These are phyloP conservation scores for Thunnus thynnus DNA, from an alignment of 2,113 vertebrate species.

Conservation along the genomic window DNA sequence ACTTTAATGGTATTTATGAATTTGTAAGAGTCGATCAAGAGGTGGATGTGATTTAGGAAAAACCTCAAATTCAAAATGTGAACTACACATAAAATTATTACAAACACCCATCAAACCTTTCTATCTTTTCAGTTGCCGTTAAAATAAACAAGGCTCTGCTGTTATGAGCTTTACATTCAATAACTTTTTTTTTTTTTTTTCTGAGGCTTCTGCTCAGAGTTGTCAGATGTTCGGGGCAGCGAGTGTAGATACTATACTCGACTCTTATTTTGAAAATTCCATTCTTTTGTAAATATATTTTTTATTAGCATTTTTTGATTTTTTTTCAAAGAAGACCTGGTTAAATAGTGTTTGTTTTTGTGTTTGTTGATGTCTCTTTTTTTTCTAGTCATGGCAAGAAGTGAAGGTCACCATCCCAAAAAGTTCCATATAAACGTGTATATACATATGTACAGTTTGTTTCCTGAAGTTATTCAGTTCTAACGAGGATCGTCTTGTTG, in stretches of 20 bases:
- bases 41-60: not conserved
- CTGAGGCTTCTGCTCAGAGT: not conserved
- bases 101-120: too few relatives aligned
- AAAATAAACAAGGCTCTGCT: conserved; percentile 27
- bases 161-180: not conserved
- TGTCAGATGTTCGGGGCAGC: not conserved
- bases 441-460: not conserved
- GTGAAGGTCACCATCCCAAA: not conserved
- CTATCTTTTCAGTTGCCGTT: not conserved
- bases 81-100: not conserved
- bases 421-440: not conserved
- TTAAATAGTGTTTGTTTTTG: conserved; percentile 41
- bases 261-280: conserved; percentile 46
- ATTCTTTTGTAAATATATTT: conserved; percentile 73
- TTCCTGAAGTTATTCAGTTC: not conserved
- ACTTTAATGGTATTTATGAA: not conserved
- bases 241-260: conserved; percentile 2
- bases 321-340: conserved; percentile 57
- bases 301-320: conserved; percentile 32
- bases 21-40: not conserved
- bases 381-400: not conserved
- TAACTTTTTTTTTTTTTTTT: not conserved
- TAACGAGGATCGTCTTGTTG: too few relatives aligned
- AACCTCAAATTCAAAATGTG: not conserved
- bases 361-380: not conserved